phyloP scores from a whole-genome alignment of 1,140 invertebrate genomes.

The Rhagoletis zephyria region DNA sequence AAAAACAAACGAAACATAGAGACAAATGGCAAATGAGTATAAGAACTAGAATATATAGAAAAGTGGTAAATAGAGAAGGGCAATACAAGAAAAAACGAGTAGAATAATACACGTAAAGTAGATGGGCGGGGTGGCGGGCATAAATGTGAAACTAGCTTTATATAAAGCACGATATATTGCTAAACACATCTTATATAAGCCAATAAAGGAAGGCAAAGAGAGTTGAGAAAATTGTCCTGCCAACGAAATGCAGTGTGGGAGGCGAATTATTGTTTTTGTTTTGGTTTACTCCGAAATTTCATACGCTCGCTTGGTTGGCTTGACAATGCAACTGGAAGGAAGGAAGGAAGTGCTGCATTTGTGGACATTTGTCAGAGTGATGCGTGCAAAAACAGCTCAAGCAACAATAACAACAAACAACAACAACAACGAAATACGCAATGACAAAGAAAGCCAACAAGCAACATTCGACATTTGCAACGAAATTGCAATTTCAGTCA shows the following conservation, averaged over 20 bases:
- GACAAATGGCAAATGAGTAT: not conserved
- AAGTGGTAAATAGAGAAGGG: not conserved
- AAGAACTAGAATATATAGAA: not conserved
- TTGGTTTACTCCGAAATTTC: not conserved
- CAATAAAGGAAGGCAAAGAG: not conserved
- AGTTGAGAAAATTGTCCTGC: slow-evolving; percentile 8
- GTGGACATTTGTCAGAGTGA: slow-evolving; percentile 17
- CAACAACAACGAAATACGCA: not conserved
- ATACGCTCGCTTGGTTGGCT: too few species aligned
- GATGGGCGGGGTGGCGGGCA: not conserved
- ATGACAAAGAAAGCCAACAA: not conserved
- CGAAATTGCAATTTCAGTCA: slow-evolving; percentile 52
- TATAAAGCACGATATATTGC: not conserved
- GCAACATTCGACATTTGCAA: slow-evolving; percentile 38
- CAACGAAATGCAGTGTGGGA: not conserved
- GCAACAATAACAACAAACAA: not conserved
- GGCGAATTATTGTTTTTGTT: not conserved
- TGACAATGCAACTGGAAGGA: not conserved
- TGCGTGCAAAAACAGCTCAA: not conserved
- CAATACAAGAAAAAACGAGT: not conserved
- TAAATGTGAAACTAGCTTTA: not conserved
- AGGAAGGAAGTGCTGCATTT: not conserved
- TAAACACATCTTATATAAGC: not conserved
- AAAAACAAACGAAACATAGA: not conserved
- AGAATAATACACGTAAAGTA: not conserved